phyloP scores from a whole-genome alignment of 1,140 invertebrate genomes.

The Oreohelix idahoensis region DNA sequence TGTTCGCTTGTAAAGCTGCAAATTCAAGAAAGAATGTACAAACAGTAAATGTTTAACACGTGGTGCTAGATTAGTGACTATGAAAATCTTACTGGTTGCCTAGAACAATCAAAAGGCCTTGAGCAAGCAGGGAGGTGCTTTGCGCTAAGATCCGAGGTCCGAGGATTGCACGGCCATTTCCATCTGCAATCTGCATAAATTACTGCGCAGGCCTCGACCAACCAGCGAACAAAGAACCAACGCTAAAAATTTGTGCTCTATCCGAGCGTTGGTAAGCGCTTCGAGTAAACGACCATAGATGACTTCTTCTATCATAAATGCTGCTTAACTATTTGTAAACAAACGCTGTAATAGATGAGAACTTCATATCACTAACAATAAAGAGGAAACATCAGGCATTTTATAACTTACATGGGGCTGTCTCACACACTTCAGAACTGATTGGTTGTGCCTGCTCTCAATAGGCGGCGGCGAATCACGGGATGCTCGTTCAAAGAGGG shows the following conservation, averaged over 20 bases:
- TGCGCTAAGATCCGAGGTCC: slow-evolving; percentile 11
- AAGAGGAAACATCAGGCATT: not conserved
- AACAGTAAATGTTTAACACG: slow-evolving; percentile 20
- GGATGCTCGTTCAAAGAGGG: slow-evolving; percentile 26
- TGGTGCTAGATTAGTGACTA: slow-evolving; percentile 28
- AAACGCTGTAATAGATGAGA: not conserved
- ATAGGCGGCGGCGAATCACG: slow-evolving; percentile 28
- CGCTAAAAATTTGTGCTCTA: not conserved
- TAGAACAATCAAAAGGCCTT: slow-evolving; percentile 39
- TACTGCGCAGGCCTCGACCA: slow-evolving; percentile 38
- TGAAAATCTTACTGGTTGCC: slow-evolving; percentile 43
- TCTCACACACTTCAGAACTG: slow-evolving; percentile 31
- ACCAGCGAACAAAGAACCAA: slow-evolving; percentile 44
- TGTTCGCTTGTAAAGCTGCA: not conserved
- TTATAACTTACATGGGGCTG: slow-evolving; percentile 7
- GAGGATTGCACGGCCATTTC: slow-evolving; percentile 33
- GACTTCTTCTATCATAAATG: not conserved
- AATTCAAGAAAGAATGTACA: not conserved
- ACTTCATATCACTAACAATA: not conserved
- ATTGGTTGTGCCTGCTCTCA: slow-evolving; percentile 28
- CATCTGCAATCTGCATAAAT: slow-evolving; percentile 41
- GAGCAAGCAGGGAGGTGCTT: slow-evolving; percentile 38
- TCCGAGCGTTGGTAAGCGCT: too few relatives aligned
- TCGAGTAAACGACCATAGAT: not conserved
- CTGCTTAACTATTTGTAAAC: not conserved